Base-by-base conservation (phyloP, 2,797 vertebrate genomes). In the Chiloscyllium punctatum region DNA sequence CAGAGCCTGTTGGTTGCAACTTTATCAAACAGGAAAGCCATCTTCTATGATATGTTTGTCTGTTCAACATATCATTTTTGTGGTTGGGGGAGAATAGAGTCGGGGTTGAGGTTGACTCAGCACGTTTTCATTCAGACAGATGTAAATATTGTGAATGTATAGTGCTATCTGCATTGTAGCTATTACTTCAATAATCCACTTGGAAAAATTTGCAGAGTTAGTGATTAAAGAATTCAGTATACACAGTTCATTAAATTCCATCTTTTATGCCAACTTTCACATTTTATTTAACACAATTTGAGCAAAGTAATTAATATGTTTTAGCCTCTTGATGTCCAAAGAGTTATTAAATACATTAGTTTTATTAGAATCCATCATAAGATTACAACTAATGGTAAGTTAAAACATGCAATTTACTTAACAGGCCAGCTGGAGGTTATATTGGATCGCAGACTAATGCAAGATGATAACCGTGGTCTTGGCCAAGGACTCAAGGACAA, bases 391-490 rank as follows among this genome's bases (percentile, higher is more conserved):
- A 71, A 3, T 18, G 27, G n/a, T 53, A 95, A 53, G 48, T 68
- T 72, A 74, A 95, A 53, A 53, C 48, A 42, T 57, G 23, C 11
- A n/a, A 74, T 53, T 95, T 72, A 77, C 71, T 74, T 96, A 95
- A 96, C 97, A 99, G 99, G 99, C 96, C 98, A 98, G 96, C 97
- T 99, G 96, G 98, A 99, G 97, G 98, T 99, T 95, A 98, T 99
- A 96, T 97, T 99, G 98, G 99, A 99, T 97, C 98, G 99, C 66
- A 97, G 98, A 92, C 98, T 99, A 96, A 98, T 98, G 98, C 99
- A 99, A 97, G 99, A 99, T 91, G 99, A 99, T 96, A 99, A 99
- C 97, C 98, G 98, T 21, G 99, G 99, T 62, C 98, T 99, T 71
- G 99, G 98, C 79, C 98, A 99, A 97, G 99, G 99, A 77, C 97